Conservation (phyloP, 2,113 vertebrate species). For the Uria aalge region DNA sequence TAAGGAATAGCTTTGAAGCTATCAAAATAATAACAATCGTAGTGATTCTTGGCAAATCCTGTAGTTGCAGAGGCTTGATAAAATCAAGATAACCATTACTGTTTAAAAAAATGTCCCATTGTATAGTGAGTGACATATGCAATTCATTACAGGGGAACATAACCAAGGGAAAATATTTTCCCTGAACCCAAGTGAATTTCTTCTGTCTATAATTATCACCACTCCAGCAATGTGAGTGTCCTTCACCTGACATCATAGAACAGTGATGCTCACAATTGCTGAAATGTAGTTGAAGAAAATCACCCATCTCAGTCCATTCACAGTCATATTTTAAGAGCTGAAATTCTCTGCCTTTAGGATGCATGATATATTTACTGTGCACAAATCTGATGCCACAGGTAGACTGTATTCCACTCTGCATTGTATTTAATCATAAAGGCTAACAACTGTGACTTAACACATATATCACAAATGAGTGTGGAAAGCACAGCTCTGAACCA, state of each 20-base stretch:
- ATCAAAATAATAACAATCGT: not conserved
- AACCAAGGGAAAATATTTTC: not conserved
- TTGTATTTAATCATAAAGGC: not conserved
- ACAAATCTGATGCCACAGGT: not conserved
- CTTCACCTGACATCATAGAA: not conserved
- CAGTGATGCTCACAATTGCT: not conserved
- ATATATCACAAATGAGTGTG: not conserved
- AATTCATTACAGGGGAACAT: not conserved
- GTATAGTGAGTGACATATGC: not conserved
- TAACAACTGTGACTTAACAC: not conserved
- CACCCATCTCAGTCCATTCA: not conserved
- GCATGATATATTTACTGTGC: not conserved
- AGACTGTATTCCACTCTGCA: not conserved
- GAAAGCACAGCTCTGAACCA: not conserved
- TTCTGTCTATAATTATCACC: not conserved
- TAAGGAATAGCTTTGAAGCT: not conserved
- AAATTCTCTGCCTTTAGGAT: not conserved
- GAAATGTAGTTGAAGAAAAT: not conserved
- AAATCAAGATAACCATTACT: not conserved
- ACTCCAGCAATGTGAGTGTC: not conserved
- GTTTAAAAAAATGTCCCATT: not conserved
- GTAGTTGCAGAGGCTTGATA: not conserved
- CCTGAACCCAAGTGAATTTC: not conserved
- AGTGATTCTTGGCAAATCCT: not conserved
- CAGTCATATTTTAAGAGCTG: not conserved